Evolutionary conservation across 1,140 invertebrate genomes (phyloP).

Genomic region (Calosoma granatense): DNA sequence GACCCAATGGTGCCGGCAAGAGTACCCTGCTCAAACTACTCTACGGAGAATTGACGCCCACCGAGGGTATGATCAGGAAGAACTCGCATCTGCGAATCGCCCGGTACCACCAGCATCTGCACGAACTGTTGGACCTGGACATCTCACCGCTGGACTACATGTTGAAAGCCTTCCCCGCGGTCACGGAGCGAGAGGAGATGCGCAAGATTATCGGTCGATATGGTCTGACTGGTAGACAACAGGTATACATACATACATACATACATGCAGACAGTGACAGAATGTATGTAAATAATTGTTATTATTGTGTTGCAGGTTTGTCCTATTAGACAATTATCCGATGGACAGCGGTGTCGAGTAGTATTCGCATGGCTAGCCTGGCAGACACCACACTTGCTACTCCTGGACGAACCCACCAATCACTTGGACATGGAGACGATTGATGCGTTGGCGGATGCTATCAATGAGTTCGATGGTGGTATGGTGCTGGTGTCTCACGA

Average conservation of each 20-base stretch:
- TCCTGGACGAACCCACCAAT: constrained; percentile 98
- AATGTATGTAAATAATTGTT: too few relatives aligned
- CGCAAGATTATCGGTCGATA: constrained; percentile 97
- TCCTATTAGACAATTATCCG: constrained; percentile 93
- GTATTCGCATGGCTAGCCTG: constrained; percentile 96
- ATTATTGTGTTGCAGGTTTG: too few relatives aligned
- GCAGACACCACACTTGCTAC: constrained; percentile 87
- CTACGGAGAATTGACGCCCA: constrained; percentile 87
- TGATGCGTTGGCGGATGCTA: constrained; percentile 93
- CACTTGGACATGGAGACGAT: constrained; percentile 99
- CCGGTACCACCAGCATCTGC: constrained; percentile 97
- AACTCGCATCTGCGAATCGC: constrained; percentile 96
- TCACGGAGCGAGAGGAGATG: constrained; percentile 99
- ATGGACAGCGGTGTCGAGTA: constrained; percentile 96
- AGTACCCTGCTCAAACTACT: constrained; percentile 94
- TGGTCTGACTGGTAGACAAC: constrained; percentile 88
- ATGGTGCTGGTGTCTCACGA: constrained; percentile 97
- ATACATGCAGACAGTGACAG: constrained; percentile 42
- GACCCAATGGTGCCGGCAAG: constrained; percentile 97
- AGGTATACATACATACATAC: too few relatives aligned
- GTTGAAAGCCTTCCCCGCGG: constrained; percentile 93
- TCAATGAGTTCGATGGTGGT: constrained; percentile 96
- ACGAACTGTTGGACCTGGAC: constrained; percentile 92
- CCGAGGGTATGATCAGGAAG: constrained; percentile 93
- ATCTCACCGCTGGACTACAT: constrained; percentile 95